These are phyloP conservation scores for Myzus persicae DNA, from an alignment of 1,140 invertebrate genomes.

Conservation along the genomic window DNA sequence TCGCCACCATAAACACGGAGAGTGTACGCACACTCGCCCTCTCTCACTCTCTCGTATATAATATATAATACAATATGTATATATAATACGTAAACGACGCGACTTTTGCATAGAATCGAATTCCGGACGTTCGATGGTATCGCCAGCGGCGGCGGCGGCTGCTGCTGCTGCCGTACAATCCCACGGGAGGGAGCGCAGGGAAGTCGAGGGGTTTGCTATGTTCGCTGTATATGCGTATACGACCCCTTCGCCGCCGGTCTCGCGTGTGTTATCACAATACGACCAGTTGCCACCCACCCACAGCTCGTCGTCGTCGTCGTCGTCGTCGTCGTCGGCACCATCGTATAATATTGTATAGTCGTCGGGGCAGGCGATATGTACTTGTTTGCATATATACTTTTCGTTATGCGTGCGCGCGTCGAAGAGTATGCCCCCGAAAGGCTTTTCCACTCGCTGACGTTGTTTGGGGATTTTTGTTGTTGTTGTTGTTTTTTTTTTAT, in stretches of 20 bases:
- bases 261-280: constrained; percentile 45
- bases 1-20: not conserved
- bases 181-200: not conserved
- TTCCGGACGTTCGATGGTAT: constrained; percentile 57
- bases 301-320: not conserved
- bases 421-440: not conserved
- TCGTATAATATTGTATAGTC: no score
- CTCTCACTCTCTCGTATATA: not conserved
- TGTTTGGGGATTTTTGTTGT: not conserved
- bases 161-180: constrained; percentile 10
- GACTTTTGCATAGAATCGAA: constrained; percentile 57
- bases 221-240: not conserved
- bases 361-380: not conserved
- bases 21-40: not conserved
- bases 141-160: not conserved
- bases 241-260: not conserved
- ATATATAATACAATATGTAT: not conserved
- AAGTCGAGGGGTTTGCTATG: constrained; percentile 12
- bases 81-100: constrained; percentile 27
- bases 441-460: not conserved
- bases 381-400: constrained; percentile 30
- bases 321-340: no score
- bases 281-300: constrained; percentile 48
- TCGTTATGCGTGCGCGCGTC: not conserved
- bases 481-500: constrained; percentile 33